Percentiles rank a stretch among this genome's conserved stretches.
Conservation (phyloP, 2,113 vertebrate species). For the Percopsis transmontana region DNA sequence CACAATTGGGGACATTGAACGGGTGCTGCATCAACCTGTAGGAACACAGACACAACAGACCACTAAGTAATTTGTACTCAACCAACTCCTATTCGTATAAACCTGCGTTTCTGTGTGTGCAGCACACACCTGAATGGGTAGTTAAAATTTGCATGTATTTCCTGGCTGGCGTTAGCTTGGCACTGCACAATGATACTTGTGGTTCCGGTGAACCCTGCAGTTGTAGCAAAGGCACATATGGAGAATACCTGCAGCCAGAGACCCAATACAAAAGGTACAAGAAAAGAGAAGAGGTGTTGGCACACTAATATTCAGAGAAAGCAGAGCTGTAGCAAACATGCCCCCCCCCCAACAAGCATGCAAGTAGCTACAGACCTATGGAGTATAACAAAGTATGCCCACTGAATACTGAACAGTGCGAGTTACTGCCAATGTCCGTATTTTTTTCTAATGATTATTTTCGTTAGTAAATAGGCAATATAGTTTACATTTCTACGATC, state of each 20-base stretch:
- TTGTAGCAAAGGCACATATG: slow-evolving; percentile 93
- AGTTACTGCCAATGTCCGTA: too few relatives aligned
- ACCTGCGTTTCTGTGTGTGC: not conserved
- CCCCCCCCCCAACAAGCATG: too few relatives aligned
- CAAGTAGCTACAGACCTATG: too few relatives aligned
- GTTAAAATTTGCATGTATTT: slow-evolving; percentile 77
- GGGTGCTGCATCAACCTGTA: slow-evolving; percentile 79
- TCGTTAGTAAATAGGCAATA: too few relatives aligned
- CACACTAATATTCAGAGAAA: not conserved
- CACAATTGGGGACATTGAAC: slow-evolving; percentile 80
- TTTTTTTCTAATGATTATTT: too few relatives aligned
- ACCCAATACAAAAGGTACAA: slow-evolving; percentile 7
- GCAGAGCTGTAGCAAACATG: too few relatives aligned
- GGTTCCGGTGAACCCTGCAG: slow-evolving; percentile 86
- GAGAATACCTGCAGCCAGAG: slow-evolving; percentile 83
- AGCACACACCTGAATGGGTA: slow-evolving; percentile 92
- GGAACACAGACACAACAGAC: slow-evolving; percentile 6
- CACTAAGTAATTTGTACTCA: too few relatives aligned
- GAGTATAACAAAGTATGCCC: too few relatives aligned
- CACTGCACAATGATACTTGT: slow-evolving; percentile 82
- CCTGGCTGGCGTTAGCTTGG: not conserved
- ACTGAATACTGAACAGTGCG: too few relatives aligned
- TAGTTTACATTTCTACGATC: too few relatives aligned
- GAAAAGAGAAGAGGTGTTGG: not conserved
- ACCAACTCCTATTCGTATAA: not conserved